Evolutionary conservation across 2,888 invertebrate genomes (phyloP).

Genomic region (Augochlorella aurata): DNA sequence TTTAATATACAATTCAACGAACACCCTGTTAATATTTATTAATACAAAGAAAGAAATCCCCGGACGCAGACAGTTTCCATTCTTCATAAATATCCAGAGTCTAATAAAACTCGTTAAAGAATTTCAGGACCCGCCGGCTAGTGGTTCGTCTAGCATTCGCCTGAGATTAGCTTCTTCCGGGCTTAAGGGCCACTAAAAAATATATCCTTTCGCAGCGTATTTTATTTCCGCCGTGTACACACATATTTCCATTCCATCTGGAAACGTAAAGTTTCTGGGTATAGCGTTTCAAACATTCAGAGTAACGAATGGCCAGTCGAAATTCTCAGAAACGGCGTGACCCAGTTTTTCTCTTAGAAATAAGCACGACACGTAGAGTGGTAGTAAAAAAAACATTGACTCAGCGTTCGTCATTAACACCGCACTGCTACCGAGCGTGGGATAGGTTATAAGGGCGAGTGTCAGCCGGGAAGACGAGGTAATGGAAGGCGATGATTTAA

Average conservation of each 20-base stretch:
- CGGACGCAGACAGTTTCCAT: too few relatives aligned
- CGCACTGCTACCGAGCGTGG: not conserved
- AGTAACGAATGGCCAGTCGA: slow-evolving; percentile 1
- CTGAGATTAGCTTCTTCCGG: not conserved
- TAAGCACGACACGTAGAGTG: slow-evolving; percentile 14
- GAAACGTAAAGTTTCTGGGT: not conserved
- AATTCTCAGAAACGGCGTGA: not conserved
- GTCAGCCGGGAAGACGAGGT: not conserved
- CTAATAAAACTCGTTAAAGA: too few relatives aligned
- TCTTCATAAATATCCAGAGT: too few relatives aligned
- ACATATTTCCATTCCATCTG: not conserved
- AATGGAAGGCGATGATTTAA: not conserved
- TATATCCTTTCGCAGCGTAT: not conserved
- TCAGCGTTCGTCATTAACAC: slow-evolving; percentile 12
- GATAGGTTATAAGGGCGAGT: not conserved
- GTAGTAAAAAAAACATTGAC: slow-evolving; percentile 13
- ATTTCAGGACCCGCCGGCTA: too few relatives aligned
- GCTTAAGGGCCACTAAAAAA: not conserved
- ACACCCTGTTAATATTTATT: too few relatives aligned
- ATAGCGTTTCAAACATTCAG: not conserved
- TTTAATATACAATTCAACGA: too few relatives aligned
- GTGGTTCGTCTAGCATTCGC: too few relatives aligned
- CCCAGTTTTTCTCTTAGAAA: not conserved
- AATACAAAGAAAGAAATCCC: too few relatives aligned
- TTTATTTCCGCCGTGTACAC: not conserved